These are phyloP conservation scores for Acanthornis magna DNA, from an alignment of 2,797 vertebrate species.

Conservation along the genomic window DNA sequence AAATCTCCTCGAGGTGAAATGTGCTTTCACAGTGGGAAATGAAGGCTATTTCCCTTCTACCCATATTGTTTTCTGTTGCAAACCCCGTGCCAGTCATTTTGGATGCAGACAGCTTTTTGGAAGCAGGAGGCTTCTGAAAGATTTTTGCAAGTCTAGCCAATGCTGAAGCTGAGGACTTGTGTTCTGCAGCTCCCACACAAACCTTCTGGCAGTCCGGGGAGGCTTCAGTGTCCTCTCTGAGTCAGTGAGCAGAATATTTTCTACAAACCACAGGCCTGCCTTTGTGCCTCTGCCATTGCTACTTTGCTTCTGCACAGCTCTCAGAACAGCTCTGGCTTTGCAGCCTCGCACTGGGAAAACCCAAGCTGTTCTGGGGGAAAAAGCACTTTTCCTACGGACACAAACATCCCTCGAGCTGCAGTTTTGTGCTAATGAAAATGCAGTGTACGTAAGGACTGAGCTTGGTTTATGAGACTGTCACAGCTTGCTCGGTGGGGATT, in stretches of 20 bases:
- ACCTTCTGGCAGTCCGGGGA: not conserved
- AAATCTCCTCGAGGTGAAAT: not conserved
- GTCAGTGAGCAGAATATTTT: constrained; percentile 1
- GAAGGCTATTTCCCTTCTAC: not conserved
- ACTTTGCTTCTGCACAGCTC: not conserved
- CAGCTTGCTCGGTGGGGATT: not conserved
- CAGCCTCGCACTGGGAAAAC: not conserved
- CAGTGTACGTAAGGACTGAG: not conserved
- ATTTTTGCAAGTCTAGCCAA: not conserved
- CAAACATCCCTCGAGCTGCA: not conserved
- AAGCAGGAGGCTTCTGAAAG: constrained; percentile 7
- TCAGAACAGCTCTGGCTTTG: not conserved
- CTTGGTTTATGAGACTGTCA: not conserved
- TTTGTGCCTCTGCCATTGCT: not conserved
- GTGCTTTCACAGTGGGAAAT: not conserved
- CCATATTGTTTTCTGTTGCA: not conserved
- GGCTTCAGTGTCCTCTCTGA: constrained; percentile 8
- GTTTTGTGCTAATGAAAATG: not conserved
- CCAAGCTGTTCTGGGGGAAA: not conserved
- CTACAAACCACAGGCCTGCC: not conserved
- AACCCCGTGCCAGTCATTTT: not conserved
- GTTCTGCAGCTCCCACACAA: constrained; percentile 2
- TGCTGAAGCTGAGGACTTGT: not conserved
- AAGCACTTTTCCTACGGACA: not conserved
- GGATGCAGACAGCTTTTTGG: not conserved